A percentile compares a stretch with the other conserved stretches of the same genome.
phyloP scores from a whole-genome alignment of 2,113 vertebrate genomes.

The Proteles cristata region DNA sequence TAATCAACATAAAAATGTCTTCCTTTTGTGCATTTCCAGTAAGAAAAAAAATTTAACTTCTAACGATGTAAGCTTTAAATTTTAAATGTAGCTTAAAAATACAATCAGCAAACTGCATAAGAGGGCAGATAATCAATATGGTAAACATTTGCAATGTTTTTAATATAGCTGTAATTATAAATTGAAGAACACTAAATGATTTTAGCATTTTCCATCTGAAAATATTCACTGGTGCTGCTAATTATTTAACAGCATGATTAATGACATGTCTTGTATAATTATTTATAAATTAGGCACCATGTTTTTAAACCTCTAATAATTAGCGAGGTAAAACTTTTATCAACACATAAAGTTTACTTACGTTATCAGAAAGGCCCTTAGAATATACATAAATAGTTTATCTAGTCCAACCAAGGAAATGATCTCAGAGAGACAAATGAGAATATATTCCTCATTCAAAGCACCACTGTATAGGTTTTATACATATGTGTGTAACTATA shows the following conservation, averaged over 20 bases:
- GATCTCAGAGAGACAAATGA: neutral
- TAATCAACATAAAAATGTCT: neutral
- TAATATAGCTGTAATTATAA: slow-evolving; percentile 69
- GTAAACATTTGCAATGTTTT: slow-evolving; percentile 59
- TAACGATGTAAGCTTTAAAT: neutral
- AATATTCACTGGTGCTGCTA: slow-evolving; percentile 60
- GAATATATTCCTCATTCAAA: neutral
- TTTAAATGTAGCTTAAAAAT: neutral
- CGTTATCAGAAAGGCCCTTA: neutral
- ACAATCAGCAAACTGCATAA: slow-evolving; percentile 10
- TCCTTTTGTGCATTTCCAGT: neutral
- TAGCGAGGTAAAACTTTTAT: slow-evolving; percentile 49
- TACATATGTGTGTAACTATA: neutral
- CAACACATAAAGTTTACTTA: slow-evolving; percentile 1
- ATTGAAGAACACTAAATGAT: slow-evolving; percentile 58
- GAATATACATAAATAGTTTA: neutral
- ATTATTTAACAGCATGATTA: slow-evolving; percentile 75
- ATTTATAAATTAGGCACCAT: slow-evolving; percentile 61
- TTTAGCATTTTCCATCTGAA: slow-evolving; percentile 58
- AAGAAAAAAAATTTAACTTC: neutral
- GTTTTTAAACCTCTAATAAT: slow-evolving; percentile 54
- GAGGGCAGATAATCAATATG: slow-evolving; percentile 64
- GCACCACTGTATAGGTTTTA: neutral
- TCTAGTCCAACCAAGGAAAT: neutral
- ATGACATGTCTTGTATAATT: slow-evolving; percentile 70